phyloP scores from a whole-genome alignment of 2,888 invertebrate species.

The Sicus ferrugineus region DNA sequence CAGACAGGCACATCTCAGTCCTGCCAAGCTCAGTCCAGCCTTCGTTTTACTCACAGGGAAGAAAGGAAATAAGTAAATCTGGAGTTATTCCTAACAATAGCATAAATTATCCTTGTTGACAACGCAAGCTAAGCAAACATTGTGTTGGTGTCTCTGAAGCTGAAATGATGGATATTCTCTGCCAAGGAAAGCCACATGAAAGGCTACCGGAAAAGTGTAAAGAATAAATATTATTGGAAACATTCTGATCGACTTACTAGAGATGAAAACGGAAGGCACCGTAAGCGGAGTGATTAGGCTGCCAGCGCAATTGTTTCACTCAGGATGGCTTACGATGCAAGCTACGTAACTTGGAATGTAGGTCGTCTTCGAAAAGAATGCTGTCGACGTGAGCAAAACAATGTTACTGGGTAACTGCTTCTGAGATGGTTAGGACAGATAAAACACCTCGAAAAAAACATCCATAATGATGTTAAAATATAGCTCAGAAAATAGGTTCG shows the following conservation, averaged over 20 bases:
- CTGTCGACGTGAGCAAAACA: not conserved
- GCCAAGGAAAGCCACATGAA: constrained; percentile 6
- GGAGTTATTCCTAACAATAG: constrained; percentile 49
- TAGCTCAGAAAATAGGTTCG: too few relatives aligned
- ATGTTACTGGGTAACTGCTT: not conserved
- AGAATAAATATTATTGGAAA: constrained; percentile 16
- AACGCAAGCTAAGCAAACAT: constrained; percentile 46
- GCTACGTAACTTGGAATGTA: not conserved
- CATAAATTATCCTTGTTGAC: constrained; percentile 58
- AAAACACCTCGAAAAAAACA: too few relatives aligned
- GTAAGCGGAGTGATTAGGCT: not conserved
- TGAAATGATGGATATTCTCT: not conserved
- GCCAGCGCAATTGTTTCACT: not conserved
- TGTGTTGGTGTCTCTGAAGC: constrained; percentile 1
- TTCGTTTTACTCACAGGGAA: constrained; percentile 15
- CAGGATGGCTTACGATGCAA: too few relatives aligned
- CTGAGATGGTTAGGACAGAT: too few relatives aligned
- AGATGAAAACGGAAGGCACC: not conserved
- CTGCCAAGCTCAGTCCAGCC: not conserved
- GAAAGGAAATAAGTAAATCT: constrained; percentile 19
- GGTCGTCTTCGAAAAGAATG: not conserved
- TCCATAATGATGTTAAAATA: too few relatives aligned
- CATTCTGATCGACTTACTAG: constrained; percentile 22
- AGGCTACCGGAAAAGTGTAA: not conserved
- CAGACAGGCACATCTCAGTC: constrained; percentile 29